These are phyloP conservation scores for Gymnocheta viridis DNA, from an alignment of 2,888 invertebrate genomes.

Conservation along the genomic window DNA sequence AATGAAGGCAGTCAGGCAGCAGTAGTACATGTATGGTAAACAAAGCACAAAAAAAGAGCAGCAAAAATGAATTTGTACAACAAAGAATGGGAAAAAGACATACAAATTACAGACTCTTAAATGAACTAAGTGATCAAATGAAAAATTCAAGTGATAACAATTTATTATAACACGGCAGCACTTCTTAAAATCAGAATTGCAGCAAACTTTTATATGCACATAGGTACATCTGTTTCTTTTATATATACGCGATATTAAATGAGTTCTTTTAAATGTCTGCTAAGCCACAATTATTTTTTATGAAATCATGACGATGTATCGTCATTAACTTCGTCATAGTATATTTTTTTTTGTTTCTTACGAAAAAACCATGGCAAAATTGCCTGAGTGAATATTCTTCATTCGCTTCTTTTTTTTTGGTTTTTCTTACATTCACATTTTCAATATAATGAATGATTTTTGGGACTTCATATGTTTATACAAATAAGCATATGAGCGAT, in stretches of 20 bases:
- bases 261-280: conserved; percentile 24
- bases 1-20: conserved; percentile 73
- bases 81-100: conserved; percentile 32
- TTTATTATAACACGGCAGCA: background rate
- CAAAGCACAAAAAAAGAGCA: conserved; percentile 72
- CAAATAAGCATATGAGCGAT: background rate
- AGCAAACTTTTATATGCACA: no score
- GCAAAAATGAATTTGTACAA: conserved; percentile 59
- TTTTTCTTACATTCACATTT: conserved; percentile 49
- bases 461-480: conserved; percentile 10
- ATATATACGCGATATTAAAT: background rate
- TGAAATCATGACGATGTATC: conserved; percentile 44
- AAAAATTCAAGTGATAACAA: background rate
- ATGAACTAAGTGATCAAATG: background rate
- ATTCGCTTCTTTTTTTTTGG: background rate
- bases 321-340: conserved; percentile 26
- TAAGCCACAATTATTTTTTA: conserved; percentile 34
- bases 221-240: no score
- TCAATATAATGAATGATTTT: conserved; percentile 62
- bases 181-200: no score
- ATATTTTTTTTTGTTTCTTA: background rate
- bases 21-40: conserved; percentile 65
- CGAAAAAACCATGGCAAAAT: conserved; percentile 29
- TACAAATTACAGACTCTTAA: conserved; percentile 17
- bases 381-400: conserved; percentile 35